A percentile compares a stretch with the other conserved stretches of the same genome.
Conservation (phyloP, 1,140 invertebrate genomes). For the Agraylea sexmaculata region DNA sequence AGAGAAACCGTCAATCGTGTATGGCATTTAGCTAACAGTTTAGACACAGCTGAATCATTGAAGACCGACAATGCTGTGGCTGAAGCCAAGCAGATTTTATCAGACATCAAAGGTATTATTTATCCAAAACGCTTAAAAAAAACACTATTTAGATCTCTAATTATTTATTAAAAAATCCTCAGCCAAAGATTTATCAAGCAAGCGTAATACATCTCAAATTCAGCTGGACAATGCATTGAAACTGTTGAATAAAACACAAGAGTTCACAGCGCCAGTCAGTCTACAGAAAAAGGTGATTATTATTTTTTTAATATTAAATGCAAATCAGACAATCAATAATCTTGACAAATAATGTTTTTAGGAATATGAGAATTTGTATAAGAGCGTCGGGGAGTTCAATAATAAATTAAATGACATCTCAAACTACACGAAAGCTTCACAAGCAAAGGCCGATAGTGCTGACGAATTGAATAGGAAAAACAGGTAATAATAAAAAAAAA, state of each 20-base stretch:
- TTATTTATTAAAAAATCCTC: constrained; percentile 22
- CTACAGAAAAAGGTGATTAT: constrained; percentile 37
- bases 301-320: constrained; percentile 3
- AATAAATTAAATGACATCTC: constrained; percentile 61
- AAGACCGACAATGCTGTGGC: constrained; percentile 65
- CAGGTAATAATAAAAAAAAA: constrained; percentile 25
- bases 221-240: constrained; percentile 49
- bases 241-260: constrained; percentile 52
- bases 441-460: constrained; percentile 47
- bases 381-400: constrained; percentile 48
- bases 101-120: constrained; percentile 50
- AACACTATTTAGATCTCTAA: no score
- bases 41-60: constrained; percentile 54
- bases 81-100: constrained; percentile 59
- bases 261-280: constrained; percentile 54
- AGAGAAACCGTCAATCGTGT: constrained; percentile 52
- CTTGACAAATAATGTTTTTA: no score
- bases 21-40: constrained; percentile 48
- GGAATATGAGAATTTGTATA: constrained; percentile 40
- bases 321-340: no score
- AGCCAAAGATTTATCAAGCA: constrained; percentile 33
- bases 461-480: constrained; percentile 48
- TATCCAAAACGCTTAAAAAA: no score
- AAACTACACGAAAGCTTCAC: constrained; percentile 50
- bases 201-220: constrained; percentile 39